Base-by-base conservation (phyloP, 2,888 invertebrate species). In the Polia nebulosa region DNA sequence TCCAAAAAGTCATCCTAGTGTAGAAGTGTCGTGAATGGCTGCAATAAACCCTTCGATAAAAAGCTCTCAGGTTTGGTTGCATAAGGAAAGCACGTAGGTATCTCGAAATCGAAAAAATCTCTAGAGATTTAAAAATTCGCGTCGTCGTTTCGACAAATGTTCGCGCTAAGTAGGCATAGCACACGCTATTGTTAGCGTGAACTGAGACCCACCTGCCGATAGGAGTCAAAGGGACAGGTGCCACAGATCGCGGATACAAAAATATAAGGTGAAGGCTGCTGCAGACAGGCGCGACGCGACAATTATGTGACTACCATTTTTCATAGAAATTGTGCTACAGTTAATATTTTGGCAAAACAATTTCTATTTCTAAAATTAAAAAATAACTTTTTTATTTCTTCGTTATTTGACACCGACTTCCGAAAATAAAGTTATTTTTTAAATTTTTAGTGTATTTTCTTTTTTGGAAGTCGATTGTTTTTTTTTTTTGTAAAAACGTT, bases 161-260 rank as follows among this genome's bases (percentile, higher is more conserved):
- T 52, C 13, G 15, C 8, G 15, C 52, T 65, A 72, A 58, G 59
- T 53, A 60, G 52, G 61, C 49, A 64, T 53, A 27, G 36, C 22
- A 52, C 39, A 53, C 25, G 25, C 29, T 32, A 66, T 72, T 81
- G 79, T 79, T 75, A 41, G 53, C 32, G 29, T 32, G 56, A 74
- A 34, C 45, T 57, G 71, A 53, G 66, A 62, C 49, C 59, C 57
- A 34, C 53, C 63, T 71, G 52, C 56, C 20, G 51, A 62, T 57
- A 72, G 67, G 41, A 49, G 11, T 68, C 57, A 13, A 9, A 6
- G 13, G 29, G 41, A 13, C 8, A 17, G 57, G 76, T 25, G 25
- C 29, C 17, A 62, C 27, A 66, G 25, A 29, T n/a, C 22, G 51
- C 68, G 57, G 27, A 13, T 9, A 49, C 13, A 34, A n/a, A 13